Percentiles rank a stretch among this genome's conserved stretches.
Evolutionary conservation across 1,140 invertebrate genomes (phyloP).

Genomic region (Papilio polytes): DNA sequence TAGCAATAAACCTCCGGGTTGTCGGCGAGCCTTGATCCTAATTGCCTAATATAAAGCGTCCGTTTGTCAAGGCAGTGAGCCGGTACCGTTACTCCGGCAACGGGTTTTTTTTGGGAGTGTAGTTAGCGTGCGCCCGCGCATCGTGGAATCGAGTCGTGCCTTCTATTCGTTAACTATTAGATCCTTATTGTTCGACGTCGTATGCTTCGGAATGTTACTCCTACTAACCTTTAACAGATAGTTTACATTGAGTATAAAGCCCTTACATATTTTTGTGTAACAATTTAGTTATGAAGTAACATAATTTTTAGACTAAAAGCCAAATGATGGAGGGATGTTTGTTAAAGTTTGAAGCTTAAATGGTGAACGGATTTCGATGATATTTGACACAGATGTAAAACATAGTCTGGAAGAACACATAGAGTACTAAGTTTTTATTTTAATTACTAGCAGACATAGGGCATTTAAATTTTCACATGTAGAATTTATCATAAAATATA

Average conservation of each 20-base stretch:
- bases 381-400: too few relatives aligned
- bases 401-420: too few relatives aligned
- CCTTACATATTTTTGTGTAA: neutral
- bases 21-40: conserved; percentile 46
- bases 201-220: conserved; percentile 11
- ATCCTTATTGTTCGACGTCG: conserved; percentile 33
- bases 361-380: too few relatives aligned
- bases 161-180: conserved; percentile 22
- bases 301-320: neutral
- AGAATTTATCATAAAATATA: neutral
- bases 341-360: too few relatives aligned
- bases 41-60: conserved; percentile 66
- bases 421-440: too few relatives aligned
- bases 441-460: too few relatives aligned
- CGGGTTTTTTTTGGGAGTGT: conserved; percentile 51
- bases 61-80: conserved; percentile 49
- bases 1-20: conserved; percentile 19
- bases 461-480: too few relatives aligned
- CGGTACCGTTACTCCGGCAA: conserved; percentile 57
- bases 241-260: neutral
- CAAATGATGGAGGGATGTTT: neutral
- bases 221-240: neutral
- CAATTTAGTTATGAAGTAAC: neutral
- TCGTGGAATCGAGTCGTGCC: neutral
- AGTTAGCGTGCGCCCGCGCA: conserved; percentile 13